Base-by-base conservation (phyloP, 2,888 invertebrate genomes). In the Synanthedon formicaeformis region DNA sequence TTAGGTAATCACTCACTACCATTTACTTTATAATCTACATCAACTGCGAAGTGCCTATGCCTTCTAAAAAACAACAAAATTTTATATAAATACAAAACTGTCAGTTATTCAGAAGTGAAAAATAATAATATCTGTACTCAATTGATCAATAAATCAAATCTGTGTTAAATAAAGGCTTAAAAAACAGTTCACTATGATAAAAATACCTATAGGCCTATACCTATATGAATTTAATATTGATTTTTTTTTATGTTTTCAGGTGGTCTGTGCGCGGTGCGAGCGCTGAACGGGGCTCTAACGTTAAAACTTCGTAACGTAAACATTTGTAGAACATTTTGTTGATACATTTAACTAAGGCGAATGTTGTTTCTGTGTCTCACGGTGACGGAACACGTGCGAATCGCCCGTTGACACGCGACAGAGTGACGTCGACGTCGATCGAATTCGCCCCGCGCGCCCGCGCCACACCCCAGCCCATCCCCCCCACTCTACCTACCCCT, bases 241-340 rank as follows among this genome's bases (percentile, higher is more conserved):
- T 10, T 34, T 45, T 8, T 3, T 45, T n/a, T 12, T n/a, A 53
- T 75, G 13, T 3, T 57, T 77, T 0, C 82, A 84, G 85, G 78
- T 71, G 77, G 64, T 60, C 61, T 64, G 65, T 60, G 71, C 69
- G 78, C 75, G 78, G 78, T 71, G 69, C 71, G 69, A 64, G 66
- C 64, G 61, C 23, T 51, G 57, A 58, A 61, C 58, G 58, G 60
- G 52, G 50, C 54, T 56, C 60, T 66, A 55, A 66, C 71, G 70
- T 70, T 67, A 67, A 62, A 62, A 66, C 68, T 65, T 62, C 65
- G 66, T 69, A 66, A 70, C 67, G 66, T 65, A 66, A 69, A 66
- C 66, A 70, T 75, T 69, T 66, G 82, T 83, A 81, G 83, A 78
- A 85, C 85, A 83, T 82, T 86, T 78, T 81, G 85, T 85, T 86